These are phyloP conservation scores for Agrenia bidenticulata DNA, from an alignment of 2,888 invertebrate genomes.

Conservation along the genomic window DNA sequence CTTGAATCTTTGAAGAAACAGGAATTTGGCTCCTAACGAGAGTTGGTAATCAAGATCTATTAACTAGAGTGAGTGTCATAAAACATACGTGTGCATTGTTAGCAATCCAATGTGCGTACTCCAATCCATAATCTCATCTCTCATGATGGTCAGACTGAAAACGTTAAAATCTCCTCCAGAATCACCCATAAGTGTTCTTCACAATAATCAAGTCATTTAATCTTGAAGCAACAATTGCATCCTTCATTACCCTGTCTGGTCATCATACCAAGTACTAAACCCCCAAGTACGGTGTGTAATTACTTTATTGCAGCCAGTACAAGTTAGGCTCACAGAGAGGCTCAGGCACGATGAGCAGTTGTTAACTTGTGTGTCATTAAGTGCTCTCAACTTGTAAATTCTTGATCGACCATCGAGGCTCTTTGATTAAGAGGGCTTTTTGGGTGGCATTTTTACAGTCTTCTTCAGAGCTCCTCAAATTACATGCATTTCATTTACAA, in stretches of 20 bases:
- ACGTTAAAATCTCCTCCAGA: too few relatives aligned
- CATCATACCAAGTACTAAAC: background rate
- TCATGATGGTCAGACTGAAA: too few relatives aligned
- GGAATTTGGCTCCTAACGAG: background rate
- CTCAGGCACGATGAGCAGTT: background rate
- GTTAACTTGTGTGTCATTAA: conserved; percentile 7
- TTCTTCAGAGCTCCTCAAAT: too few relatives aligned
- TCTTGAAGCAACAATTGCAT: background rate
- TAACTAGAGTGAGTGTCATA: conserved; percentile 10
- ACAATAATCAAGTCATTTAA: conserved; percentile 5
- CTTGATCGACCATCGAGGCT: too few relatives aligned
- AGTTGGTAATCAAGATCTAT: conserved; percentile 6
- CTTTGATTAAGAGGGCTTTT: too few relatives aligned
- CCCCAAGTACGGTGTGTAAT: background rate
- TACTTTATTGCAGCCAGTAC: conserved; percentile 6
- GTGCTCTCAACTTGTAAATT: background rate
- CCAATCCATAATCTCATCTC: too few relatives aligned
- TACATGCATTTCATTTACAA: too few relatives aligned
- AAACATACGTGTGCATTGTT: background rate
- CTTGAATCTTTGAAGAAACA: background rate
- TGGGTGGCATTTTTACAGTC: too few relatives aligned
- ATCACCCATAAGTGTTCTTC: background rate
- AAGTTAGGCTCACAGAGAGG: background rate
- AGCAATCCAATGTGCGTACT: too few relatives aligned
- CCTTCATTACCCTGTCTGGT: background rate